Conservation (phyloP, 2,888 invertebrate genomes). For the Zootermopsis nevadensis region DNA sequence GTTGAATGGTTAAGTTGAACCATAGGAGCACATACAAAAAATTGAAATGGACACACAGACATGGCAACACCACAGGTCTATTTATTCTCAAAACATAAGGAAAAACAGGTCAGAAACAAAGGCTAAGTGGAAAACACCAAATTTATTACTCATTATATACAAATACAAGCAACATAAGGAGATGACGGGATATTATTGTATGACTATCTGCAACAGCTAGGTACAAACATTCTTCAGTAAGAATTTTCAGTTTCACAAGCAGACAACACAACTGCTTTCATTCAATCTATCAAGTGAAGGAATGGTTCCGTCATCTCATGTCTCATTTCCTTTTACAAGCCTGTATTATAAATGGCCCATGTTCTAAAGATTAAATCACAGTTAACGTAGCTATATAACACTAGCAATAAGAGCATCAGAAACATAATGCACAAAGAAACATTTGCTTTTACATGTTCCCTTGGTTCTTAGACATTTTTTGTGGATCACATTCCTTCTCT, state of each 20-base stretch:
- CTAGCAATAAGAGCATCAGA: constrained; percentile 10
- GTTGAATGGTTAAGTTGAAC: too few relatives aligned
- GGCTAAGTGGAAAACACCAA: background rate
- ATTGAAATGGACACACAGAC: too few relatives aligned
- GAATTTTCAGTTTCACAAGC: background rate
- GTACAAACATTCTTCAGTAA: background rate
- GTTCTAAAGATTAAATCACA: background rate
- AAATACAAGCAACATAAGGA: background rate
- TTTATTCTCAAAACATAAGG: too few relatives aligned
- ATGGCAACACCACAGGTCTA: too few relatives aligned
- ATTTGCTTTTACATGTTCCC: constrained; percentile 2
- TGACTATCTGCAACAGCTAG: constrained; percentile 13
- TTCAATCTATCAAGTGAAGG: background rate
- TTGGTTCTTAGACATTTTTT: constrained; percentile 14
- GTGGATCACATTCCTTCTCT: background rate
- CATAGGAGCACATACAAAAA: too few relatives aligned
- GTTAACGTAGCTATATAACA: constrained; percentile 16
- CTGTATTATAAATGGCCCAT: constrained; percentile 5
- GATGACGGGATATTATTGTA: background rate
- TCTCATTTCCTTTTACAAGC: too few relatives aligned
- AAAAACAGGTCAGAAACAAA: too few relatives aligned
- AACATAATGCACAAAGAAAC: too few relatives aligned
- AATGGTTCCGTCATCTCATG: background rate
- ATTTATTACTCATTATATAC: constrained; percentile 19
- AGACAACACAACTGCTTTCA: too few relatives aligned